Evolutionary conservation across 2,113 vertebrate genomes (phyloP).

Genomic region (Poeciliopsis prolifica): DNA sequence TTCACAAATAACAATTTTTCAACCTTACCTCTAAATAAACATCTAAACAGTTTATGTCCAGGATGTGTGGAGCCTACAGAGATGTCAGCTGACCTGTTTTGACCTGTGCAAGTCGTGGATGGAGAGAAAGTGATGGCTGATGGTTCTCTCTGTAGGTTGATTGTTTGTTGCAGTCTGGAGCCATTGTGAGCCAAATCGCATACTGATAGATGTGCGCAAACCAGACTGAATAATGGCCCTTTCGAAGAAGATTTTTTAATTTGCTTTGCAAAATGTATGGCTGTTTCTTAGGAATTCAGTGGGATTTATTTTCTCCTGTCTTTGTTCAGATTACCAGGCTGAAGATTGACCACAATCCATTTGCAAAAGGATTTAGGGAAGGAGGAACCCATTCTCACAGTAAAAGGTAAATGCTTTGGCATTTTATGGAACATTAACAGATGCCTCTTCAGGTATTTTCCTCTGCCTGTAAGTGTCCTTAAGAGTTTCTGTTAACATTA

Average conservation of each 20-base stretch:
- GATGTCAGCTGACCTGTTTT: not conserved
- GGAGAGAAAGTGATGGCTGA: no score
- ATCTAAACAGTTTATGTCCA: not conserved
- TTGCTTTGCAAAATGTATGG: no score
- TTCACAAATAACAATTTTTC: no score
- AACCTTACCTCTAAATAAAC: not conserved
- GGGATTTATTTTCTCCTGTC: not conserved
- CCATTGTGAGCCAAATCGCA: not conserved
- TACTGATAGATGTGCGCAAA: not conserved
- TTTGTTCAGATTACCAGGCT: conserved; percentile 85
- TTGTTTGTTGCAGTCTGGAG: not conserved
- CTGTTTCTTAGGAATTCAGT: no score
- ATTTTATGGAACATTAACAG: not conserved
- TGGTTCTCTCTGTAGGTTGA: not conserved
- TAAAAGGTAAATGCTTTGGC: conserved; percentile 70
- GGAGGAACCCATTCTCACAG: conserved; percentile 80
- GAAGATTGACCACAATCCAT: conserved; percentile 92
- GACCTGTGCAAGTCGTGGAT: not conserved
- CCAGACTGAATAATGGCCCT: not conserved
- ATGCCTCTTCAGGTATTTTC: not conserved
- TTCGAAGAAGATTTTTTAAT: no score
- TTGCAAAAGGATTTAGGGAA: conserved; percentile 86
- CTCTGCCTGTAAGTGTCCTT: not conserved
- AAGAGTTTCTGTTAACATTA: not conserved
- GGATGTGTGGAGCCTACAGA: not conserved